These are phyloP conservation scores for Bergia puertoricense DNA, from an alignment of 92 coral and sea anemone genomes.

Conservation along the genomic window DNA sequence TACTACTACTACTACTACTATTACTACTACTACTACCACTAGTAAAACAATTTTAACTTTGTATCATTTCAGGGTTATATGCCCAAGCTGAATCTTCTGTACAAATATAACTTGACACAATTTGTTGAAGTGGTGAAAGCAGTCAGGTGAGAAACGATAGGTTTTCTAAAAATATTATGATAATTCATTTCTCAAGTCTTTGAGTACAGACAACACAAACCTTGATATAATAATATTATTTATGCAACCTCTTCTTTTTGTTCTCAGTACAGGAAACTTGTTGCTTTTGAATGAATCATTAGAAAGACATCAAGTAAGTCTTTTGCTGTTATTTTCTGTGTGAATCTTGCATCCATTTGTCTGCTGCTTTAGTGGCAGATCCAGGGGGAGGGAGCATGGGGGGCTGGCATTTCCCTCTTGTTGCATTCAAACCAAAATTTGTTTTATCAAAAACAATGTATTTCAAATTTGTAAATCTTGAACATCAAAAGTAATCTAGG, in stretches of 20 bases:
- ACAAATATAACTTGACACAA: conserved; percentile 88
- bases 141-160: conserved; percentile 69
- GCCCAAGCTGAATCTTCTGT: conserved; percentile 75
- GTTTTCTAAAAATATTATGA: background rate
- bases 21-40: no score
- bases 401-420: no score
- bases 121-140: conserved; percentile 87
- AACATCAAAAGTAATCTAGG: background rate
- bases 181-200: background rate
- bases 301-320: conserved; percentile 84
- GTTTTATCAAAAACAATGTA: background rate
- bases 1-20: no score
- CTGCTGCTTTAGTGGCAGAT: no score
- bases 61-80: conserved; percentile 71
- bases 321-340: background rate
- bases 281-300: conserved; percentile 84
- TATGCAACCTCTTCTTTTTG: background rate
- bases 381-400: no score
- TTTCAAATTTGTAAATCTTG: background rate
- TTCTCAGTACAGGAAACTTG: conserved; percentile 85
- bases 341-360: no score
- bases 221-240: background rate
- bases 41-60: background rate
- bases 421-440: no score
- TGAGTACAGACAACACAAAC: background rate